These are phyloP conservation scores for Pogonognathellus flavescens DNA, from an alignment of 1,140 invertebrate species.

Conservation along the genomic window DNA sequence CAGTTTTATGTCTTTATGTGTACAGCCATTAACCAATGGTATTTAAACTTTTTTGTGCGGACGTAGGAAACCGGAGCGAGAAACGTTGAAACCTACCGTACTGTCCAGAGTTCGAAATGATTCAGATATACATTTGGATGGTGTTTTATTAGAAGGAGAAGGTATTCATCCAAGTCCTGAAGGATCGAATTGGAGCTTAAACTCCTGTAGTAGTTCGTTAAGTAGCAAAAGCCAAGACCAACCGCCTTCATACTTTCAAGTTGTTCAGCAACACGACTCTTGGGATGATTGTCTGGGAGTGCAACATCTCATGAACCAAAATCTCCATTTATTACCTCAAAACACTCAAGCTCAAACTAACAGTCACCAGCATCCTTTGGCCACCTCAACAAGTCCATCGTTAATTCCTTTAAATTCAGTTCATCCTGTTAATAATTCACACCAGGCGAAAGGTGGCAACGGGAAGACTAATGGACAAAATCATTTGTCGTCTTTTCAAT, in stretches of 20 bases:
- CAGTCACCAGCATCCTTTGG: constrained; percentile 12
- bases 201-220: constrained; percentile 74
- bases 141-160: constrained; percentile 73
- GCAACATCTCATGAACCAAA: constrained; percentile 37
- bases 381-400: constrained; percentile 9
- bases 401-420: neutral
- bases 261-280: constrained; percentile 66
- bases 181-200: constrained; percentile 75
- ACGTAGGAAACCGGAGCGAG: neutral
- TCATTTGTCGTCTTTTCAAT: constrained; percentile 10
- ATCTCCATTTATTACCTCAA: neutral
- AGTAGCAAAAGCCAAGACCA: constrained; percentile 74
- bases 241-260: constrained; percentile 69
- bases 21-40: neutral
- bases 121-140: constrained; percentile 73
- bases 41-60: neutral
- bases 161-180: constrained; percentile 71
- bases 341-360: constrained; percentile 24
- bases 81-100: constrained; percentile 18
- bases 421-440: neutral
- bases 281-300: constrained; percentile 71
- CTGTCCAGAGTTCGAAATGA: constrained; percentile 70
- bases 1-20: no score
- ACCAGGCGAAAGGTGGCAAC: neutral
- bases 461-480: constrained; percentile 24